A percentile compares a stretch with the other conserved stretches of the same genome.
Evolutionary conservation across 2,888 invertebrate species (phyloP).

Genomic region (Netelia melanura): DNA sequence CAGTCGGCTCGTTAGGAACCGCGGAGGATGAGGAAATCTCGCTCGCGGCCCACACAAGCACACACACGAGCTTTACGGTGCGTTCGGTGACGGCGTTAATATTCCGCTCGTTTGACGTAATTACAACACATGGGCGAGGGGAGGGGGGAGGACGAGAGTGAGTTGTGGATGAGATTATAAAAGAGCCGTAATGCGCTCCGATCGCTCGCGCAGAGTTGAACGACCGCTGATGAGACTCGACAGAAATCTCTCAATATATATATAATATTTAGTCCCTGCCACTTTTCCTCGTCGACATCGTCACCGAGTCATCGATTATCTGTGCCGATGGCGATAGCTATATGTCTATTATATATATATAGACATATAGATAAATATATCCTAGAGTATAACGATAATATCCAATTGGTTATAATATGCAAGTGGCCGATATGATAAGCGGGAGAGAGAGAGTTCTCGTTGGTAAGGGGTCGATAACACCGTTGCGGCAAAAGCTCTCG

Average conservation of each 20-base stretch:
- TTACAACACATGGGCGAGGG: conserved; percentile 43
- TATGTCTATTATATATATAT: background rate
- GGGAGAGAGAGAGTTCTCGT: conserved; percentile 49
- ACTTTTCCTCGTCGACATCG: conserved; percentile 18
- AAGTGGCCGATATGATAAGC: conserved; percentile 36
- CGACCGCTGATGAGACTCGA: conserved; percentile 62
- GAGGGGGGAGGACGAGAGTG: conserved; percentile 16
- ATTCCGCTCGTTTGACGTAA: conserved; percentile 53
- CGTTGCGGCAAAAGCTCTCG: conserved; percentile 22
- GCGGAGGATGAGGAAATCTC: conserved; percentile 32
- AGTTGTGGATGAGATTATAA: conserved; percentile 54
- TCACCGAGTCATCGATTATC: conserved; percentile 65
- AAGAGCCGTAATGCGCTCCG: conserved; percentile 38
- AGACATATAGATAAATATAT: conserved; percentile 30
- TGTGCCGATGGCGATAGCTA: conserved; percentile 45
- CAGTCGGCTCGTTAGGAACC: background rate
- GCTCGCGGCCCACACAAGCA: background rate
- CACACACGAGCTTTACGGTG: background rate
- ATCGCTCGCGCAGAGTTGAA: conserved; percentile 53
- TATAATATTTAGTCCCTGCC: conserved; percentile 21
- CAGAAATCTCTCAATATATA: conserved; percentile 52
- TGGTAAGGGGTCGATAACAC: conserved; percentile 60
- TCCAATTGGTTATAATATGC: conserved; percentile 27
- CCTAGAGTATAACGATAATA: background rate
- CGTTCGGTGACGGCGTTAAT: conserved; percentile 33